These are phyloP conservation scores for Garrulus glandarius DNA, from an alignment of 2,797 vertebrate species.

Conservation along the genomic window DNA sequence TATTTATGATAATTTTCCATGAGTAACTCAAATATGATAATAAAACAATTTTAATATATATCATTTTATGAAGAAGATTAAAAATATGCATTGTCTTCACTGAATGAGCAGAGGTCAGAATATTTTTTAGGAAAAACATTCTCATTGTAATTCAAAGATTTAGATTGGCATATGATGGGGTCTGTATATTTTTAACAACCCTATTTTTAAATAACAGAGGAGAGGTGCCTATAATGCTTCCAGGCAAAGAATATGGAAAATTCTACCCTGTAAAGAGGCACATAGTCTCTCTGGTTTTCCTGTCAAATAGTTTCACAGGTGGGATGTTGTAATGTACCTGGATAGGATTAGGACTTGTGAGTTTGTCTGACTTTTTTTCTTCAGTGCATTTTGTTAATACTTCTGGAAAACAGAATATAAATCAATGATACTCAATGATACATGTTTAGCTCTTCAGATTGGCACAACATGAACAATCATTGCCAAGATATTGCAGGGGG, in stretches of 20 bases:
- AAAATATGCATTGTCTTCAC: neutral
- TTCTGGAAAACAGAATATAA: neutral
- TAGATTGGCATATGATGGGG: neutral
- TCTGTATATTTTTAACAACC: neutral
- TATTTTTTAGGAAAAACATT: neutral
- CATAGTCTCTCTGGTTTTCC: neutral
- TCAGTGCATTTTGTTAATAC: neutral
- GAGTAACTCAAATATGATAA: neutral
- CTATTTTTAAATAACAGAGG: neutral
- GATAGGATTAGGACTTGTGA: neutral
- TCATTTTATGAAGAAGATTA: neutral
- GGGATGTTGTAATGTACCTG: neutral
- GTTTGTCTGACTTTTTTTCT: neutral
- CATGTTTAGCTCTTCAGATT: neutral
- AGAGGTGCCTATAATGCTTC: neutral
- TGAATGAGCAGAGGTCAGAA: neutral
- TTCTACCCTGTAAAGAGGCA: neutral
- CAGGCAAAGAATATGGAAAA: neutral
- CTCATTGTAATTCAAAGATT: neutral
- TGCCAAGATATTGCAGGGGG: neutral
- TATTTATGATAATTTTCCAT: neutral
- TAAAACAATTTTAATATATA: neutral
- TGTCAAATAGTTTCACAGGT: neutral
- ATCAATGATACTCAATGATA: neutral
- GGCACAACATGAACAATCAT: neutral